phyloP scores from a whole-genome alignment of 2,797 vertebrate genomes.

The Uromys caudimaculatus region DNA sequence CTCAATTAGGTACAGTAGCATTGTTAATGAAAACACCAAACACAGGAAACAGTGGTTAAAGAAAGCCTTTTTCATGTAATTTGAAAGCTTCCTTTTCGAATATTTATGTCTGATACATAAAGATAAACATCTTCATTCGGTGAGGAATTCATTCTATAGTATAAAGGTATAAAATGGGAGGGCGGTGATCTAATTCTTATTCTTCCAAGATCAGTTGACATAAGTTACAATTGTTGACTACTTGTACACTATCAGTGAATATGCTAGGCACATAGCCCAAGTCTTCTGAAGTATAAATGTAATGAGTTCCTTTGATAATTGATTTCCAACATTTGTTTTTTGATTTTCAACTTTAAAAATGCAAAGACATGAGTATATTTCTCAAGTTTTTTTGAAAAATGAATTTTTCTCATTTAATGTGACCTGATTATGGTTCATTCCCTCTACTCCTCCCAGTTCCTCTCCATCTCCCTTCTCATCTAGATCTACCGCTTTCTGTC shows the following conservation, averaged over 20 bases:
- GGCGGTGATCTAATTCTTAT: neutral
- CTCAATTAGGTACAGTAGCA: neutral
- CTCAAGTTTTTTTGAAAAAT: neutral
- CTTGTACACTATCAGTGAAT: conserved; percentile 29
- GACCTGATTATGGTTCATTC: neutral
- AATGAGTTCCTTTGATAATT: neutral
- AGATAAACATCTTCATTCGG: conserved; percentile 40
- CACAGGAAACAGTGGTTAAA: neutral
- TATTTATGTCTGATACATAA: neutral
- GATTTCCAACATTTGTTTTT: neutral
- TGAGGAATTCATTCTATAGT: neutral
- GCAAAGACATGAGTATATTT: neutral
- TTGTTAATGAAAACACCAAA: neutral
- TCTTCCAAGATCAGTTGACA: conserved; percentile 46
- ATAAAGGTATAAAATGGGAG: conserved; percentile 16
- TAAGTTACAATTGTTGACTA: neutral
- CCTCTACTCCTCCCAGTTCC: neutral
- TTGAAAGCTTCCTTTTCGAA: neutral
- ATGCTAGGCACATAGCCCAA: conserved; percentile 13
- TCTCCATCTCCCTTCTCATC: neutral
- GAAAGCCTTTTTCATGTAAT: neutral
- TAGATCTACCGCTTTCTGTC: neutral
- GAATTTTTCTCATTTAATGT: neutral
- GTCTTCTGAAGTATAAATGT: neutral
- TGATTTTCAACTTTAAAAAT: conserved; percentile 56